Evolutionary conservation across 2,888 invertebrate species (phyloP).

Genomic region (Hybos culiciformis): DNA sequence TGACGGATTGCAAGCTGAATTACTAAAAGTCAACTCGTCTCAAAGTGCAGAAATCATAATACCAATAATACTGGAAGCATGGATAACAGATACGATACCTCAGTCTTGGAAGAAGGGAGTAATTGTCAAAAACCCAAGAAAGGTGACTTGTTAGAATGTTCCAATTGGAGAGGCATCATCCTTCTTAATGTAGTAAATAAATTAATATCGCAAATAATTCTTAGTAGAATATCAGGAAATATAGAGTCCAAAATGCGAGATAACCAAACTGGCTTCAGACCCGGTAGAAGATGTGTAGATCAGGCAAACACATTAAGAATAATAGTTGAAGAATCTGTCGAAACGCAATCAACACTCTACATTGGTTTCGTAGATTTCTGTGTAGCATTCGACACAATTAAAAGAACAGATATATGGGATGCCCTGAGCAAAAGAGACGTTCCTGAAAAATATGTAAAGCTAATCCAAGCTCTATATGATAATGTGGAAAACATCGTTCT

Average conservation of each 20-base stretch:
- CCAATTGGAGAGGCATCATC: slow-evolving; percentile 4
- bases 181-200: slow-evolving; percentile 2
- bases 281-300: slow-evolving; percentile 9
- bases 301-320: slow-evolving; percentile 12
- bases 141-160: slow-evolving; percentile 1
- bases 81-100: not conserved
- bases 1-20: not conserved
- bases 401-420: slow-evolving; percentile 9
- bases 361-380: slow-evolving; percentile 13
- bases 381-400: slow-evolving; percentile 13
- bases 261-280: slow-evolving; percentile 10
- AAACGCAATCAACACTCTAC: slow-evolving; percentile 4
- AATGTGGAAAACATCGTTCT: not conserved
- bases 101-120: not conserved
- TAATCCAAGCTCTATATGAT: not conserved
- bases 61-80: not conserved
- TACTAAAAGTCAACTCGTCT: not conserved
- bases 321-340: slow-evolving; percentile 5
- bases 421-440: not conserved
- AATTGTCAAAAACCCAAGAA: slow-evolving; percentile 3
- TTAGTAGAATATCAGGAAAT: slow-evolving; percentile 3
- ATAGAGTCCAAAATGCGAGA: slow-evolving; percentile 6
- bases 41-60: not conserved
- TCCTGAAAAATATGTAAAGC: not conserved
- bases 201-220: not conserved